These are phyloP conservation scores for Epinotia brunnichana DNA, from an alignment of 2,888 invertebrate species.

Conservation along the genomic window DNA sequence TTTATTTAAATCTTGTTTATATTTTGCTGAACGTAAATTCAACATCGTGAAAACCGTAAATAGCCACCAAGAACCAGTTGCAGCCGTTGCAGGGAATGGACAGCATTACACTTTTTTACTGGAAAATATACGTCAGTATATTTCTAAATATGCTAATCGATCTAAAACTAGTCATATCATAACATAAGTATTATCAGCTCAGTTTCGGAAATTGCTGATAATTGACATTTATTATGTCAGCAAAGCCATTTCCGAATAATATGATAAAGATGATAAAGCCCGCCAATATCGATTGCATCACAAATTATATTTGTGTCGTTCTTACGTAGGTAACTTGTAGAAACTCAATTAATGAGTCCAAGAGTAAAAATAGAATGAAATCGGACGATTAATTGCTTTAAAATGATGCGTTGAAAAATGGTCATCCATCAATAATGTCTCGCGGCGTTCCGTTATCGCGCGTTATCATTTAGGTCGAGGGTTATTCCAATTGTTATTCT, in stretches of 20 bases:
- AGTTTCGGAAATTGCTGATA: slow-evolving; percentile 16
- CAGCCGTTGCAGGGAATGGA: background rate
- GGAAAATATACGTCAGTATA: background rate
- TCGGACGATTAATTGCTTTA: background rate
- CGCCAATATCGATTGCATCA: background rate
- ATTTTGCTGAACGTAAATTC: background rate
- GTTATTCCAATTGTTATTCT: slow-evolving; percentile 30
- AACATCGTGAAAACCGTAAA: no score
- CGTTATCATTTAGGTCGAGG: slow-evolving; percentile 33
- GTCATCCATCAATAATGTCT: slow-evolving; percentile 15
- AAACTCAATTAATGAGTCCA: background rate
- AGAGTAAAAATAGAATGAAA: background rate
- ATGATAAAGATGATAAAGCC: background rate
- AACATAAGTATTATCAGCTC: slow-evolving; percentile 5
- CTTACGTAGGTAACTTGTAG: background rate
- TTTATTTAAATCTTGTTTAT: no score
- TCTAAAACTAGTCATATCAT: background rate
- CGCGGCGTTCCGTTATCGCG: slow-evolving; percentile 6
- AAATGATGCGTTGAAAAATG: background rate
- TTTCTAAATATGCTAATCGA: background rate
- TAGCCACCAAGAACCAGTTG: background rate
- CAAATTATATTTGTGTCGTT: background rate
- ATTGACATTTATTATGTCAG: background rate
- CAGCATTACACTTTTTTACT: background rate
- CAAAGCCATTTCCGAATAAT: background rate